These are phyloP conservation scores for Choloepus didactylus DNA, from an alignment of 2,797 vertebrate genomes.

Conservation along the genomic window DNA sequence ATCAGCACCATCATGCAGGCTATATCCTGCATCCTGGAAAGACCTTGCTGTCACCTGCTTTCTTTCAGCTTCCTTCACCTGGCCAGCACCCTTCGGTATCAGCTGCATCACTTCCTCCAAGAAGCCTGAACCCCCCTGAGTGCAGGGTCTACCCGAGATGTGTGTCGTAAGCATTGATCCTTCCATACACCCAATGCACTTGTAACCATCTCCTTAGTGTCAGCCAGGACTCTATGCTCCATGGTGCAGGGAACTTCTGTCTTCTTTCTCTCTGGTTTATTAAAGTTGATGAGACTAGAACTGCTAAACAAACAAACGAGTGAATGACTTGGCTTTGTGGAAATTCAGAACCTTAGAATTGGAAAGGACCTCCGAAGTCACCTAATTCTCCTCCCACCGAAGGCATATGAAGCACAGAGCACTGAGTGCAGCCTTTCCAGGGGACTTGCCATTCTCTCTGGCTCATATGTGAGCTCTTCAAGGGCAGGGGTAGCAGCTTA, in stretches of 20 bases:
- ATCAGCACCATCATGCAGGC: neutral
- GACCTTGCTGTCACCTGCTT: neutral
- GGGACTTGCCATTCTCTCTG: neutral
- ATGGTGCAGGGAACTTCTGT: neutral
- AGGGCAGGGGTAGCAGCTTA: neutral
- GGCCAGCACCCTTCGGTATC: neutral
- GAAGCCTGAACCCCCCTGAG: neutral
- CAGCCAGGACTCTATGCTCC: neutral
- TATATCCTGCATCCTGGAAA: neutral
- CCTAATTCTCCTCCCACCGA: neutral
- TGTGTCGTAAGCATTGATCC: neutral
- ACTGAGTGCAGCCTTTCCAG: neutral
- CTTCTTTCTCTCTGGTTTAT: conserved; percentile 2
- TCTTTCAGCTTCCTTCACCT: neutral
- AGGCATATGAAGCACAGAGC: too few species aligned
- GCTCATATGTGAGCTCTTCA: neutral
- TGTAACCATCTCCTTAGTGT: neutral
- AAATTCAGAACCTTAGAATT: neutral
- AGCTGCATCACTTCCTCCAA: neutral
- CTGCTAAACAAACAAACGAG: neutral
- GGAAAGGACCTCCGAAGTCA: neutral
- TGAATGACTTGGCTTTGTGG: neutral
- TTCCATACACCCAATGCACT: neutral
- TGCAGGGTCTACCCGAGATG: neutral
- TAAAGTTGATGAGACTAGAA: neutral